A percentile compares a stretch with the other conserved stretches of the same genome.
Evolutionary conservation across 2,797 vertebrate genomes (phyloP).

Genomic region (Oreochromis mossambicus): DNA sequence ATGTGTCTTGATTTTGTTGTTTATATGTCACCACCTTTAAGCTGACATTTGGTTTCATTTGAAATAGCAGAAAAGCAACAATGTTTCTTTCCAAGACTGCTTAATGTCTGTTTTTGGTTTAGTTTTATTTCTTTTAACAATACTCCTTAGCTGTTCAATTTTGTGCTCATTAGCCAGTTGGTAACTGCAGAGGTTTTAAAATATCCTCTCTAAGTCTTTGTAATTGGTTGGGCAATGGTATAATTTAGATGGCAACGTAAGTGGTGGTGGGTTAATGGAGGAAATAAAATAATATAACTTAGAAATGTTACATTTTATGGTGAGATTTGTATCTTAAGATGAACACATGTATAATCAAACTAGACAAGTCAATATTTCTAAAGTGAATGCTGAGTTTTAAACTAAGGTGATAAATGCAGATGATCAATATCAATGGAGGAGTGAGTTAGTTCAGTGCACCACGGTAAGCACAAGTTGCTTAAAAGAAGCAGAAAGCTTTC

Average conservation of each 20-base stretch:
- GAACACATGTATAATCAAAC: background rate
- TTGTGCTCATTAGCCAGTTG: background rate
- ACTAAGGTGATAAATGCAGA: background rate
- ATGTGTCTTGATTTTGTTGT: background rate
- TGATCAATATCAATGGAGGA: background rate
- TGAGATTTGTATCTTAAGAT: background rate
- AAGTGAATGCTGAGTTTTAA: background rate
- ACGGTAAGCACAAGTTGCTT: background rate
- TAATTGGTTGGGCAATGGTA: background rate
- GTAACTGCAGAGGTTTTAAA: background rate
- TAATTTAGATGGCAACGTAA: background rate
- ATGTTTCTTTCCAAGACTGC: background rate
- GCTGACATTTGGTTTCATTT: background rate
- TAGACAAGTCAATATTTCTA: background rate
- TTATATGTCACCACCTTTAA: background rate
- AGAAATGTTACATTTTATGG: background rate
- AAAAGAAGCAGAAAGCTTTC: background rate
- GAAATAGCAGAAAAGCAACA: background rate
- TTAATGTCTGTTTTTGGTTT: background rate
- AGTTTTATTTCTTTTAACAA: background rate
- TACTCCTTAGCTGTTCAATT: background rate
- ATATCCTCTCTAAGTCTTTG: background rate
- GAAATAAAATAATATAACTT: background rate
- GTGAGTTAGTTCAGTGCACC: rapidly evolving
- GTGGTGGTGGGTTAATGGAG: background rate